Conservation (phyloP, 2,113 vertebrate species). For the Rhinogobius similis region DNA sequence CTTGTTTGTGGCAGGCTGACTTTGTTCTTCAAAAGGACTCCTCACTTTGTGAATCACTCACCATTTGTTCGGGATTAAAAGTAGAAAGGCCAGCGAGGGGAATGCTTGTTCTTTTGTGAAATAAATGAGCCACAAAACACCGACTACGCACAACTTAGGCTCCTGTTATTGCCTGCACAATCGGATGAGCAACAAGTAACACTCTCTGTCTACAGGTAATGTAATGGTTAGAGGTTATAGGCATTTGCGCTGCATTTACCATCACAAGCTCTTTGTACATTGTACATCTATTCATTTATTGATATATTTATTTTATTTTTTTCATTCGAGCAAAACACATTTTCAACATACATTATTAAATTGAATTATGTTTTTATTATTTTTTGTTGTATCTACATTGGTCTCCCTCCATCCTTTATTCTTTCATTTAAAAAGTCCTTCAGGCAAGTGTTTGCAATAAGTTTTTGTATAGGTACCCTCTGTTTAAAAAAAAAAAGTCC, state of each 20-base stretch:
- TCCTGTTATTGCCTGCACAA: neutral
- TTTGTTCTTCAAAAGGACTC: slow-evolving; percentile 70
- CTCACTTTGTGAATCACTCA: slow-evolving; percentile 57
- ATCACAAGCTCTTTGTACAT: too few species aligned
- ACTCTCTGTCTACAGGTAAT: slow-evolving; percentile 12
- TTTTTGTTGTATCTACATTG: too few species aligned
- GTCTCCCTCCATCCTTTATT: too few species aligned
- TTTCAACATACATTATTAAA: too few species aligned
- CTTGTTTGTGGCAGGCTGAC: slow-evolving; percentile 57
- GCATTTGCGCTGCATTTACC: neutral
- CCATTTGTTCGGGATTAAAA: slow-evolving; percentile 45
- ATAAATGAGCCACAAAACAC: slow-evolving; percentile 4
- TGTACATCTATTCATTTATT: too few species aligned
- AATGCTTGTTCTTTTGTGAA: slow-evolving; percentile 12
- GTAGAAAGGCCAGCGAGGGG: slow-evolving; percentile 23
- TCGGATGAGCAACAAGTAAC: slow-evolving; percentile 7
- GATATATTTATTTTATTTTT: too few species aligned
- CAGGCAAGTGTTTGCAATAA: too few species aligned
- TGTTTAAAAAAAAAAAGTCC: too few species aligned
- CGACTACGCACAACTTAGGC: neutral
- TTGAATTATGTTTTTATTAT: too few species aligned
- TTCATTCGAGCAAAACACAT: too few species aligned
- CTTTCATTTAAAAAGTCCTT: too few species aligned
- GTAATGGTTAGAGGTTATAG: neutral
- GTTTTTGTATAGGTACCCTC: too few species aligned